Base-by-base conservation (phyloP, 2,113 vertebrate species). In the Sminthopsis crassicaudata region DNA sequence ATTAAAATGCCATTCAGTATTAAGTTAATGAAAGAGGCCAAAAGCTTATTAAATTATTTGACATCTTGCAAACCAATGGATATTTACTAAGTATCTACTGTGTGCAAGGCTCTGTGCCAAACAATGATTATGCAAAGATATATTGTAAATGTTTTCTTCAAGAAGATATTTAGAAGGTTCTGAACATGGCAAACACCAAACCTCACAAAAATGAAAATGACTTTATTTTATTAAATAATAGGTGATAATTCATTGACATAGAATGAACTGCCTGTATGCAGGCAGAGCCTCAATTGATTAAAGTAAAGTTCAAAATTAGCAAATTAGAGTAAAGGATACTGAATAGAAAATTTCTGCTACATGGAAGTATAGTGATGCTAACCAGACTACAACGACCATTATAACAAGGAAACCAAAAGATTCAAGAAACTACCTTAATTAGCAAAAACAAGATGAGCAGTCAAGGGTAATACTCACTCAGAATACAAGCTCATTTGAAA, bases 21-120 rank as follows among this genome's bases (percentile, higher is more conserved):
- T 84, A 84, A 84, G n/a, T 42, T 84, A 84, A 84, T 84, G 67
- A 84, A 84, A 84, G 67, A 84, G n/a, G 67, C 16, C 16, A 84
- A 84, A 84, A n/a, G 67, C 67, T 84, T 84, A 22, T 84, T 84
- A 84, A 84, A 84, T 84, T 84, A 84, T 84, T 84, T 84, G 67
- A 84, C 67, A 84, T 42, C 67, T 84, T 84, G 67, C 67, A 84
- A 84, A 84, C 67, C 67, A 84, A 84, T 42, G 16, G 67, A 84
- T 84, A 84, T 42, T 84, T 84, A 42, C 36, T 22, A 42, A 84
- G 36, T 84, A 22, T 84, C 67, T 84, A 22, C 36, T 42, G 22
- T 84, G 67, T 2, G 6, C n/a, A 84, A 84, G 36, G 36, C 16
- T 84, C 19, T 84, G 36, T 42, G n/a, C n/a, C 67, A 84, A 19